Evolutionary conservation across 2,113 vertebrate species (phyloP).

Genomic region (Crotalus horridus): DNA sequence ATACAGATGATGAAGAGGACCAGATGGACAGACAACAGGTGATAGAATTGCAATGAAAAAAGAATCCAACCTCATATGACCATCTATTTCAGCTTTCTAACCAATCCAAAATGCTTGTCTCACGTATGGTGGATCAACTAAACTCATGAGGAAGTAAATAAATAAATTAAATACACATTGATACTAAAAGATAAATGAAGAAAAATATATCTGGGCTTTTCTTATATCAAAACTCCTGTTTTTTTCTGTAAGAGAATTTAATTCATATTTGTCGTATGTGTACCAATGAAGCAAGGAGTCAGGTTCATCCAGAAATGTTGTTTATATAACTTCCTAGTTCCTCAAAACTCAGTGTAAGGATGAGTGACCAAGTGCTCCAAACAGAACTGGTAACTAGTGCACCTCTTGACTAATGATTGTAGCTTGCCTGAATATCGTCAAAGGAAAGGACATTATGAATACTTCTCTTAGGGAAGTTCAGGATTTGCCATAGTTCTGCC

Average conservation of each 20-base stretch:
- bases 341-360: not conserved
- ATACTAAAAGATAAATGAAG: not conserved
- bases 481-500: not conserved
- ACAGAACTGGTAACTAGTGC: not conserved
- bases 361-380: not conserved
- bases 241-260: not conserved
- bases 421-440: not conserved
- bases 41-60: slow-evolving; percentile 65
- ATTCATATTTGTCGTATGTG: not conserved
- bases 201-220: not conserved
- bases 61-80: not conserved
- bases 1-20: slow-evolving; percentile 68
- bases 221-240: not conserved
- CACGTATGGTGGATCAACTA: not conserved
- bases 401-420: not conserved
- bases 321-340: not conserved
- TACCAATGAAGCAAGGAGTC: not conserved
- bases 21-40: slow-evolving; percentile 72
- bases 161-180: not conserved
- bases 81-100: accelerated
- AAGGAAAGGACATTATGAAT: not conserved
- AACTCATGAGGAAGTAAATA: not conserved
- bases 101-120: not conserved
- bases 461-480: not conserved
- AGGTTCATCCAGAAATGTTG: not conserved